Conservation (phyloP, 2,797 vertebrate genomes). For the Rhadinocentrus ornatus region DNA sequence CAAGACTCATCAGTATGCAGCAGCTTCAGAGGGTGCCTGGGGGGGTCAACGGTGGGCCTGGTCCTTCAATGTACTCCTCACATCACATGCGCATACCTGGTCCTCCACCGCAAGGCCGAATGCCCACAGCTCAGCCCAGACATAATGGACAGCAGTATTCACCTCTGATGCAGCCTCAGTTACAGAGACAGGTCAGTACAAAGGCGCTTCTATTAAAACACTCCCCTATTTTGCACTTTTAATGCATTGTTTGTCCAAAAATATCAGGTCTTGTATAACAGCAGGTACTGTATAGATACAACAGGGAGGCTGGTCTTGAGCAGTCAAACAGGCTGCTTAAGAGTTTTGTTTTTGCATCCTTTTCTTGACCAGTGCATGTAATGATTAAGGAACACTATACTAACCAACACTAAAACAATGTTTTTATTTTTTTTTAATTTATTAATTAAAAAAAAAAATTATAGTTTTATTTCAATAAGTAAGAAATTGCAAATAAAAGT, state of each 20-base stretch:
- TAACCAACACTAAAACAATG: background rate
- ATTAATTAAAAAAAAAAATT: too few species aligned
- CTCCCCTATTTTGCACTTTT: background rate
- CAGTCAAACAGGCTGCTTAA: slow-evolving; percentile 1
- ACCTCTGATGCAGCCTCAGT: slow-evolving; percentile 96
- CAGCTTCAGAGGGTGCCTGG: slow-evolving; percentile 89
- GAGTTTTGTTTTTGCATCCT: background rate
- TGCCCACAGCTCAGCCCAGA: slow-evolving; percentile 89
- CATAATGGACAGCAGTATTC: slow-evolving; percentile 95
- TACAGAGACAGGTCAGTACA: slow-evolving; percentile 95
- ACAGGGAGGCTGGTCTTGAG: slow-evolving; percentile 6
- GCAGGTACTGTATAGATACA: slow-evolving; percentile 14
- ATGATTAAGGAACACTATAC: background rate
- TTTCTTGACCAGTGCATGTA: background rate
- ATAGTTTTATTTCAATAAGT: too few species aligned
- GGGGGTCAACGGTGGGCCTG: slow-evolving; percentile 92
- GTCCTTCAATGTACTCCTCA: slow-evolving; percentile 88
- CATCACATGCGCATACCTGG: slow-evolving; percentile 94
- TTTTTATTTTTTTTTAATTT: too few species aligned
- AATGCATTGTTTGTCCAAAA: slow-evolving; percentile 3
- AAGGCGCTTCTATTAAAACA: background rate
- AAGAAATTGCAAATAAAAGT: background rate
- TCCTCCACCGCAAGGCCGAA: slow-evolving; percentile 84
- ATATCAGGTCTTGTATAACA: background rate
- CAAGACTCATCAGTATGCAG: slow-evolving; percentile 98